Base-by-base conservation (phyloP, 2,113 vertebrate genomes). In the Echinops telfairi region DNA sequence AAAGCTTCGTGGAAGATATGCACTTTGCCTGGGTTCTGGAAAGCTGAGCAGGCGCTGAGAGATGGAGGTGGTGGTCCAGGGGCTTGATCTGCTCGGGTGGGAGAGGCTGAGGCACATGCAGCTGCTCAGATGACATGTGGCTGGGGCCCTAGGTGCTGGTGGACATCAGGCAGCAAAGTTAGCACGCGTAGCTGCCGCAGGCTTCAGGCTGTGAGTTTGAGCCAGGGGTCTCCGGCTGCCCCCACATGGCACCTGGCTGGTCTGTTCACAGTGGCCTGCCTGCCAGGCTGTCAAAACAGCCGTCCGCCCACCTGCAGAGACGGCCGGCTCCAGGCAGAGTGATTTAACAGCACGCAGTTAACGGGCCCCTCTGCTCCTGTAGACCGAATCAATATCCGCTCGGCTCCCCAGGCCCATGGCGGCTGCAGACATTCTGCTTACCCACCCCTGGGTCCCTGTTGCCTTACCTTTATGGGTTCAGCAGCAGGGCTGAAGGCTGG, bases 331-430 rank as follows among this genome's bases (percentile, higher is more conserved):
- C 70, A 91, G 77, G 75, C 85, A 76, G 84, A 94, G 84, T 5
- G 9, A 60, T 94, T 95, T 93, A 81, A 93, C 87, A 91, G 91
- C 36, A 0, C 36, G 20, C 0, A 0, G 89, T 95, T 95, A 95
- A 95, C 7, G 0, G 84, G 92, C 86, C 92, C 83, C 96, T 66
- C 68, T 19, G 79, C 90, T 93, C 94, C 86, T 3, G 0, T 92
- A 96, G 90, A 86, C 40, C 66, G 85, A 83, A 93, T 90, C 93
- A 95, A 92, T 95, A 96, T 95, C 94, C 60, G 80, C 83, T 88
- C 2, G 0, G 88, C 60, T 95, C 64, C 29, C 58, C 16, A 1
- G 78, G 70, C 75, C 71, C 38, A 14, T 31, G 89, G 73, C 89
- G 93, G 95, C 90, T 31, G 71, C 83, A 93, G 82, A 92, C 89